phyloP scores from a whole-genome alignment of 64 coral and sea anemone genomes.

The Catalaphyllia jardinei region DNA sequence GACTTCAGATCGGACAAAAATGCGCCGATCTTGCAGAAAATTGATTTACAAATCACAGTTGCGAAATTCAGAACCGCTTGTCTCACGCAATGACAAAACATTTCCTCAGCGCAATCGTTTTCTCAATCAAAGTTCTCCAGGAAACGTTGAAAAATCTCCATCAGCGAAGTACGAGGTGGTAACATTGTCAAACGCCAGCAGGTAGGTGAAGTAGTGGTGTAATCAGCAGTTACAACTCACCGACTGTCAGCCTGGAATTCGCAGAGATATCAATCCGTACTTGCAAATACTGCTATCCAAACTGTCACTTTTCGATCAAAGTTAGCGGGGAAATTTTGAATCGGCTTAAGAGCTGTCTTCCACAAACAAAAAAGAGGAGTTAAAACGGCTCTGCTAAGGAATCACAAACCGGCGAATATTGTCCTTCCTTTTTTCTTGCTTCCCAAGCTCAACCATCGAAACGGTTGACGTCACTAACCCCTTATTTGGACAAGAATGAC shows the following conservation, averaged over 20 bases:
- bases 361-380: background rate
- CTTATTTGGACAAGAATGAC: constrained; percentile 67
- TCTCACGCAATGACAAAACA: background rate
- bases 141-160: background rate
- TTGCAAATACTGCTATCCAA: constrained; percentile 12
- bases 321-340: background rate
- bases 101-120: background rate
- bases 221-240: constrained; percentile 35
- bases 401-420: constrained; percentile 16
- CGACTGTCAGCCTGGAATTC: constrained; percentile 19
- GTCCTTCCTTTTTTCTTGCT: background rate
- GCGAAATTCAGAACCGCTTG: background rate
- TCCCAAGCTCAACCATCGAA: constrained; percentile 38
- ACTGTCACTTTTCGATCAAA: background rate
- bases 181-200: constrained; percentile 51
- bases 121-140: background rate
- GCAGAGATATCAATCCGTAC: background rate
- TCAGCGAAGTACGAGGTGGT: background rate
- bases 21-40: background rate
- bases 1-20: background rate
- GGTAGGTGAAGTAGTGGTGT: constrained; percentile 25
- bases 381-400: background rate
- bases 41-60: background rate
- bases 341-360: background rate
- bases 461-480: constrained; percentile 83